A percentile compares a stretch with the other conserved stretches of the same genome.
Conservation (phyloP, 2,113 vertebrate genomes). For the Smithornis capensis region DNA sequence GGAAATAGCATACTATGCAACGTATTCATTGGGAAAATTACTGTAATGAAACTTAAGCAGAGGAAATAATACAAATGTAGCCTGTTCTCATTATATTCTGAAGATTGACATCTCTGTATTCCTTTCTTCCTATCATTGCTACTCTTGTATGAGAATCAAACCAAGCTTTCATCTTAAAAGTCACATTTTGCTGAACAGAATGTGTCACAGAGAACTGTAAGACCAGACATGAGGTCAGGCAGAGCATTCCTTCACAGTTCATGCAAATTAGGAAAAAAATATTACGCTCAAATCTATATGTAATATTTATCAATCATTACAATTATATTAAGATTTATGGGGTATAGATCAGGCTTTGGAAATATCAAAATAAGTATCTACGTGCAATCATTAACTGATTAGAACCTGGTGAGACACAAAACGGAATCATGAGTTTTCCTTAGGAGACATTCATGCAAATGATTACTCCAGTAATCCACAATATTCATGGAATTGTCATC, state of each 20-base stretch:
- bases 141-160: slow-evolving; percentile 34
- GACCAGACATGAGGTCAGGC: neutral
- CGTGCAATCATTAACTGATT: neutral
- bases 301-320: neutral
- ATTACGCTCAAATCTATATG: neutral
- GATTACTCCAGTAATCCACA: neutral
- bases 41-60: slow-evolving; percentile 43
- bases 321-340: neutral
- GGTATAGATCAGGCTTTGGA: neutral
- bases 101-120: slow-evolving; percentile 4
- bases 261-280: neutral
- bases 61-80: slow-evolving; percentile 50
- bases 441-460: neutral
- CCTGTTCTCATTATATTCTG: slow-evolving; percentile 6
- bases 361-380: neutral
- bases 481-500: neutral
- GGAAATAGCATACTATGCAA: slow-evolving; percentile 38
- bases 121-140: neutral
- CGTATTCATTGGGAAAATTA: slow-evolving; percentile 55
- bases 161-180: slow-evolving; percentile 1
- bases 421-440: neutral
- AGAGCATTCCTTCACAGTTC: neutral
- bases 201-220: neutral
- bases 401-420: neutral
- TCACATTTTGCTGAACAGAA: neutral